Evolutionary conservation across 2,797 vertebrate species (phyloP).

Genomic region (Phataginus tricuspis): DNA sequence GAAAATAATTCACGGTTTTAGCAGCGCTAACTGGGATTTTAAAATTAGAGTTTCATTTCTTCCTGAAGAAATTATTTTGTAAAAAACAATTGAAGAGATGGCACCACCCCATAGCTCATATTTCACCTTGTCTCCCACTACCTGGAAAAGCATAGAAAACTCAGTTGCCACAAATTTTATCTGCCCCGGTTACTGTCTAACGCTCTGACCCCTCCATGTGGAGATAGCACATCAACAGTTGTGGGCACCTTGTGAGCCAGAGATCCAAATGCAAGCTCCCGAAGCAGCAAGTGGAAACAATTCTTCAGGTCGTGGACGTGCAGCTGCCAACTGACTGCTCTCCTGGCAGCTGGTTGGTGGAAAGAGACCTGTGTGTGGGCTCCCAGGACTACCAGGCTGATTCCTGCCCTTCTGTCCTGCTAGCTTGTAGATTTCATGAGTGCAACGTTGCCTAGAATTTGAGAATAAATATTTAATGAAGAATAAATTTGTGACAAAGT

Average conservation of each 20-base stretch:
- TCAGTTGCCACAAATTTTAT: background rate
- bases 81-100: background rate
- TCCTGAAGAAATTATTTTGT: background rate
- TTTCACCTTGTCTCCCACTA: background rate
- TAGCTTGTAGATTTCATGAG: background rate
- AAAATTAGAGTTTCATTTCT: background rate
- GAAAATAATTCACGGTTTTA: background rate
- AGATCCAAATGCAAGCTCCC: background rate
- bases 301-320: background rate
- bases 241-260: background rate
- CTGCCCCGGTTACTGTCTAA: background rate
- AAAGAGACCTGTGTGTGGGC: too few species aligned
- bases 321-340: background rate
- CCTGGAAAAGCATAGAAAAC: background rate
- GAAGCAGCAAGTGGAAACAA: background rate
- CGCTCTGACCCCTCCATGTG: background rate
- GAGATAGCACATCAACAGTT: background rate
- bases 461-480: background rate
- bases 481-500: background rate
- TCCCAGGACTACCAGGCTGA: background rate
- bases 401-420: background rate
- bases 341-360: background rate
- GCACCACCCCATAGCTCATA: background rate
- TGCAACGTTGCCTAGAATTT: background rate
- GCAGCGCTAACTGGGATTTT: background rate